Evolutionary conservation across 2,113 vertebrate species (phyloP).

Genomic region (Elgaria multicarinata): DNA sequence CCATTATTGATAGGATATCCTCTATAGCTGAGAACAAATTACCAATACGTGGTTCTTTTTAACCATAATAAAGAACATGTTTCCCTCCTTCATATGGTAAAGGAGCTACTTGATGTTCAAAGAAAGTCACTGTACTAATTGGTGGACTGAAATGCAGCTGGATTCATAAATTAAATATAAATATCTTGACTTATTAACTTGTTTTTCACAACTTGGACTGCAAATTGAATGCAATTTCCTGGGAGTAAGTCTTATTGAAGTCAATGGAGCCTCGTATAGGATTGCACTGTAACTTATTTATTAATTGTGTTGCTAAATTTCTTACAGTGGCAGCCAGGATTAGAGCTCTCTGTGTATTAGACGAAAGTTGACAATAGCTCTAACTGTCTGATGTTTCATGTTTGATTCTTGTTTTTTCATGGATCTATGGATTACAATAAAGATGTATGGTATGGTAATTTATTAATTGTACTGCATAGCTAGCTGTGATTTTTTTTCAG

Average conservation of each 20-base stretch:
- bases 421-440: too few species aligned
- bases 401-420: too few species aligned
- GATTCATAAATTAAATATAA: background rate
- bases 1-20: background rate
- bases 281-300: background rate
- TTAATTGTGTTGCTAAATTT: too few species aligned
- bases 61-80: background rate
- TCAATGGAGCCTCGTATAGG: background rate
- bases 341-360: too few species aligned
- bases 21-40: background rate
- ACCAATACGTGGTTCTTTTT: background rate
- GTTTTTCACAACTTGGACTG: background rate
- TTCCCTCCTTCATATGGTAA: background rate
- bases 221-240: too few species aligned
- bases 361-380: too few species aligned
- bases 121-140: background rate
- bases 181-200: background rate
- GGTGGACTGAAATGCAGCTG: background rate
- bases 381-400: too few species aligned
- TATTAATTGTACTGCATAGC: background rate
- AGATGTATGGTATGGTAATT: too few species aligned
- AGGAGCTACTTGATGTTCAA: background rate
- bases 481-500: background rate
- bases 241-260: background rate
- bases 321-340: too few species aligned